These are phyloP conservation scores for Coranthus polyacanthus DNA, from an alignment of 2,797 vertebrate species.

Conservation along the genomic window DNA sequence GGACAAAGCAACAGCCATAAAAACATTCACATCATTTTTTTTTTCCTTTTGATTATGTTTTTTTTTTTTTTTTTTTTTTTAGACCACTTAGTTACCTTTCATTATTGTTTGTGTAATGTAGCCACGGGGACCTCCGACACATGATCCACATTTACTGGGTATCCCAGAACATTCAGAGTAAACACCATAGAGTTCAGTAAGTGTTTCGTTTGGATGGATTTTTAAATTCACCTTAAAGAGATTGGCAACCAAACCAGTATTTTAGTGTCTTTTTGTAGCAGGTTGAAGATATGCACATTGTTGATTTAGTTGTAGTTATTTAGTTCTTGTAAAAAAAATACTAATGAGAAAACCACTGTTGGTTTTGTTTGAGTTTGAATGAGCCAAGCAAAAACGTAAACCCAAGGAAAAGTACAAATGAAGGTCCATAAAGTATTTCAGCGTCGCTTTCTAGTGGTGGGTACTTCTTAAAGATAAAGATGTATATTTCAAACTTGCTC, in stretches of 20 bases:
- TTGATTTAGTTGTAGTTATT: constrained; percentile 16
- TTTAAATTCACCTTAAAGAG: constrained; percentile 16
- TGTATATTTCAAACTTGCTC: not conserved
- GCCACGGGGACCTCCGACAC: constrained; percentile 39
- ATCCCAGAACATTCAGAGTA: constrained; percentile 31
- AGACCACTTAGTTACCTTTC: constrained; percentile 20
- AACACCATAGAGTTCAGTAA: constrained; percentile 10
- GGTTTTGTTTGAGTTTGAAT: constrained; percentile 6
- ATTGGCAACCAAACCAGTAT: constrained; percentile 27
- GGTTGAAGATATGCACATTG: constrained; percentile 29
- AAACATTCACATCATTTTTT: constrained; percentile 34
- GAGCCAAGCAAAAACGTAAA: not conserved
- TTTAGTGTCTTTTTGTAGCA: constrained; percentile 15
- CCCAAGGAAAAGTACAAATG: constrained; percentile 20
- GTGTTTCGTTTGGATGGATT: constrained; percentile 10
- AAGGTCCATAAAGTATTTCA: constrained; percentile 21
- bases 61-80: constrained; percentile 30
- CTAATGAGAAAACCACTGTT: constrained; percentile 1
- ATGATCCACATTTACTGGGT: constrained; percentile 36
- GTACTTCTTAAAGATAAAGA: not conserved
- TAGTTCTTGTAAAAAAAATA: not conserved
- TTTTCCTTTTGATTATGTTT: constrained; percentile 11
- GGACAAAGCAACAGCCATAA: constrained; percentile 43
- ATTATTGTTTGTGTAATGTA: constrained; percentile 17
- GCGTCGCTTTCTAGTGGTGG: constrained; percentile 4